Evolutionary conservation across 2,113 vertebrate species (phyloP), one percentile per base, ranked within the genome.

Genomic region (Megaceryle maxima): DNA sequence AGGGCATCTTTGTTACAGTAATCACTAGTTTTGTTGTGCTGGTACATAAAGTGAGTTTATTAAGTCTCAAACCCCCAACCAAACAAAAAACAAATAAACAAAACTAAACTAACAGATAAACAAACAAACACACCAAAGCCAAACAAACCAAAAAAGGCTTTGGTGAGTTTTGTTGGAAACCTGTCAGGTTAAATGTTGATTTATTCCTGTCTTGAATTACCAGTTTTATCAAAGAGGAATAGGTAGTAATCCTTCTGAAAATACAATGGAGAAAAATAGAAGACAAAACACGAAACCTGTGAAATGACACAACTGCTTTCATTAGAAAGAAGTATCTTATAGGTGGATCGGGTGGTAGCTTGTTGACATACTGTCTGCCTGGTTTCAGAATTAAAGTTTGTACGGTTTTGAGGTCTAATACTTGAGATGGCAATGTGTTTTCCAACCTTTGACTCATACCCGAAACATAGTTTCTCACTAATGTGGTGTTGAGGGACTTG

Each of bases 361-460:
- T 94, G 92, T 81, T 94, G 83, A 66, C 50, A 69, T 62, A 13
- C 25, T 62, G 20, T 82, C 75, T 90, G 57, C 78, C 67, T 72
- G 53, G 28, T 89, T 95, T 90, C 74, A 79, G 78, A 94, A 83
- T 46, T 73, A 76, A 92, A 87, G 66, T 57, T 91, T 12, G 2
- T 85, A 69, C 69, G 10, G 4, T 90, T 82, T 87, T 80, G 78
- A 94, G 87, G 80, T 85, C 48, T 87, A 74, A 82, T 87, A 66
- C 4, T 6, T 87, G 74, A 92, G 77, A 83, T 51, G 74, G 77
- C 77, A 85, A 20, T 1, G 11, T 3, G 4, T 89, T 92, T 96
- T 87, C 81, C 81, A 59, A 6, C 73, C 80, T 91, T 95, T 94
- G 92, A 87, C 80, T 93, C 75, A 31, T 70, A 82, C 81, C 37